A percentile compares a stretch with the other conserved stretches of the same genome.
Evolutionary conservation across 2,797 vertebrate genomes (phyloP).

Genomic region (Galaxias olidus): DNA sequence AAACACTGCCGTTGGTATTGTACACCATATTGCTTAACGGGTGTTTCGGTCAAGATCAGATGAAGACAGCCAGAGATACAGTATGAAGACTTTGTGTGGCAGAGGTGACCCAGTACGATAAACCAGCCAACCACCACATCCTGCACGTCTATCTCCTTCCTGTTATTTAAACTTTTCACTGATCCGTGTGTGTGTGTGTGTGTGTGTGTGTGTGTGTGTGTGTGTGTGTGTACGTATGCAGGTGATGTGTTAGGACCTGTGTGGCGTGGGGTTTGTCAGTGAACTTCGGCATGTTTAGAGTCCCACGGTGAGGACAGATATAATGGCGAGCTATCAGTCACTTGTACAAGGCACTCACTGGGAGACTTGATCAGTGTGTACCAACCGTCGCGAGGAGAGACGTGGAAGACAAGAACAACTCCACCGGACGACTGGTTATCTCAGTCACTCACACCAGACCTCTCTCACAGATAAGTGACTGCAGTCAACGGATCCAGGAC

Average conservation of each 20-base stretch:
- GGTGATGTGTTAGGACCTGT: not conserved
- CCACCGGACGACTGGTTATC: too few relatives aligned
- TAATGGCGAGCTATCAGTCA: too few relatives aligned
- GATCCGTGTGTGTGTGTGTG: not conserved
- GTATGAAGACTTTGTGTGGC: not conserved
- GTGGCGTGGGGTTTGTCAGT: not conserved
- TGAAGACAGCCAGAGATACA: not conserved
- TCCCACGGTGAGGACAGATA: too few relatives aligned
- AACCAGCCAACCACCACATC: slow-evolving; percentile 20
- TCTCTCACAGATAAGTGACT: too few relatives aligned
- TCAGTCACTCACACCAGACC: too few relatives aligned
- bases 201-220: not conserved
- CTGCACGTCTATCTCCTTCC: slow-evolving; percentile 20
- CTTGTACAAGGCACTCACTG: too few relatives aligned
- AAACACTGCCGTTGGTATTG: too few relatives aligned
- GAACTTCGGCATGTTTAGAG: not conserved
- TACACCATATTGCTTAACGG: too few relatives aligned
- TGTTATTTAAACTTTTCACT: not conserved
- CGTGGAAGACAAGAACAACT: too few relatives aligned
- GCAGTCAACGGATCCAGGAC: too few relatives aligned
- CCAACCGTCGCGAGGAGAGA: slow-evolving; percentile 12
- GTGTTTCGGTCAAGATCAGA: too few relatives aligned
- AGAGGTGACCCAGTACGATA: not conserved
- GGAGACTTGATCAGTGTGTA: not conserved
- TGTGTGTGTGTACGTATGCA: not conserved